Evolutionary conservation across 2,888 invertebrate species (phyloP).

Genomic region (Leptinotarsa peninsularis): DNA sequence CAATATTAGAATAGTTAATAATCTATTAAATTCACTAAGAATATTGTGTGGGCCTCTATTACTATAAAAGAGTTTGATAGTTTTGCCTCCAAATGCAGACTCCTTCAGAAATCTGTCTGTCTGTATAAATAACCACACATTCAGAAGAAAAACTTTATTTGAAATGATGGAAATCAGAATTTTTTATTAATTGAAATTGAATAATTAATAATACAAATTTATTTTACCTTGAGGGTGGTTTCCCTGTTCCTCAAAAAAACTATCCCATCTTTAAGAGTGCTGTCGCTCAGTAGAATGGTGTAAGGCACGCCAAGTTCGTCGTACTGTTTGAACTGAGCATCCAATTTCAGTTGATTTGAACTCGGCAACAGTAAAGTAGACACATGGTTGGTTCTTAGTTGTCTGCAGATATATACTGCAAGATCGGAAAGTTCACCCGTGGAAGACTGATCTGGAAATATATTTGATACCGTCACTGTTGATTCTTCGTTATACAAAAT

Average conservation of each 20-base stretch:
- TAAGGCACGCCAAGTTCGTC: constrained; percentile 80
- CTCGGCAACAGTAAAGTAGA: constrained; percentile 63
- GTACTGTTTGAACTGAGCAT: constrained; percentile 67
- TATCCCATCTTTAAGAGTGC: constrained; percentile 78
- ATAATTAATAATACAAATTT: not conserved
- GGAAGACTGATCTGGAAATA: constrained; percentile 46
- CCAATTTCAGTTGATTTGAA: constrained; percentile 61
- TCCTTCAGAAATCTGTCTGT: no score
- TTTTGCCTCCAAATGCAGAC: no score
- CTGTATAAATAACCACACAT: no score
- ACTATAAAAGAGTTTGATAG: no score
- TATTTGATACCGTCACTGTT: constrained; percentile 7
- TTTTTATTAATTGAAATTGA: no score
- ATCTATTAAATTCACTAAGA: no score
- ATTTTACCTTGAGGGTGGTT: constrained; percentile 74
- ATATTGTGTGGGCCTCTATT: no score
- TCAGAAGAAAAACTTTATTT: no score
- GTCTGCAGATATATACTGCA: constrained; percentile 70
- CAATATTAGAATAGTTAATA: no score
- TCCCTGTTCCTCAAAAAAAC: constrained; percentile 74
- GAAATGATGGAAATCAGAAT: no score
- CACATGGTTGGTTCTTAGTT: constrained; percentile 66
- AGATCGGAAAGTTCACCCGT: constrained; percentile 69
- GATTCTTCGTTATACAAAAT: no score
- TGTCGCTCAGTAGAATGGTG: constrained; percentile 76